Conservation (phyloP, 1,140 invertebrate species). For the Drosophila kurseongensis region DNA sequence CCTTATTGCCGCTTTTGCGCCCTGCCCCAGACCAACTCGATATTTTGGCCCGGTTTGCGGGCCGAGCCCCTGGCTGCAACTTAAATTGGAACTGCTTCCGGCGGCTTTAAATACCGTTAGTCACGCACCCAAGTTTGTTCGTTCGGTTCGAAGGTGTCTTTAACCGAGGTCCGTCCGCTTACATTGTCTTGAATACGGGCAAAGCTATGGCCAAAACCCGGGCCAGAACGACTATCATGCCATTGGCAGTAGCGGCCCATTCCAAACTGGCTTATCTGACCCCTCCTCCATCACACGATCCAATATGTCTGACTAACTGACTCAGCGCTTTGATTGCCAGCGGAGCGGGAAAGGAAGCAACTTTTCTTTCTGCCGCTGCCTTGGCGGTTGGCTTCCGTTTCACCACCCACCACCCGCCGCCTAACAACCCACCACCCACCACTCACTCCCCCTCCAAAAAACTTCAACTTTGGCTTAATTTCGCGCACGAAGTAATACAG, state of each 20-base stretch:
- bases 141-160: slow-evolving; percentile 58
- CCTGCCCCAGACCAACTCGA: neutral
- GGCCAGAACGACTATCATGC: slow-evolving; percentile 54
- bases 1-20: slow-evolving; percentile 14
- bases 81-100: slow-evolving; percentile 84
- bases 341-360: slow-evolving; percentile 57
- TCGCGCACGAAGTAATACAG: slow-evolving; percentile 74
- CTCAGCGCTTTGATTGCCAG: slow-evolving; percentile 80
- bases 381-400: slow-evolving; percentile 70
- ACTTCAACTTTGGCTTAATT: slow-evolving; percentile 79
- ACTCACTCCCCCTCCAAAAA: slow-evolving; percentile 28
- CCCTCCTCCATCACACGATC: slow-evolving; percentile 38
- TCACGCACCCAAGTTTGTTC: slow-evolving; percentile 70
- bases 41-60: slow-evolving; percentile 13
- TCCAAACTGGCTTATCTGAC: slow-evolving; percentile 42
- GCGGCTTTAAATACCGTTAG: slow-evolving; percentile 81
- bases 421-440: neutral
- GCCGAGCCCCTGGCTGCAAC: slow-evolving; percentile 65
- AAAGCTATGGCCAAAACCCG: slow-evolving; percentile 1
- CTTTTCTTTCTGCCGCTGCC: slow-evolving; percentile 71
- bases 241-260: slow-evolving; percentile 45
- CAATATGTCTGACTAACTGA: slow-evolving; percentile 83
- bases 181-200: slow-evolving; percentile 60
- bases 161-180: slow-evolving; percentile 43
- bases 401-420: neutral